Evolutionary conservation across 2,113 vertebrate genomes (phyloP).

Genomic region (Catagonus wagneri): DNA sequence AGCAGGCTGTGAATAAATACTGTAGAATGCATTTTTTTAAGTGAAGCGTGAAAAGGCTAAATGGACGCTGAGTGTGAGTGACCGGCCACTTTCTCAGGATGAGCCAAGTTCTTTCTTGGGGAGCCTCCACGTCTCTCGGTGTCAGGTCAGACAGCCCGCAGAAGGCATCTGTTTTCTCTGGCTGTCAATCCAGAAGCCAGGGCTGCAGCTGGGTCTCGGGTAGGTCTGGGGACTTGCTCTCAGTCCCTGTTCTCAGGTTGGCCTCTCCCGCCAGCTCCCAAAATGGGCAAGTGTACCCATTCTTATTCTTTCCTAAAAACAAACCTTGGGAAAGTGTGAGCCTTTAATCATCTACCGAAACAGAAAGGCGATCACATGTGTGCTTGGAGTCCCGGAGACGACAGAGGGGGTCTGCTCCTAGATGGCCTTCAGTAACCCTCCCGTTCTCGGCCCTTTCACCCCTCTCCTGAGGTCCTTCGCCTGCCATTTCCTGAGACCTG

Average conservation of each 20-base stretch:
- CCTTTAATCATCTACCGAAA: not conserved
- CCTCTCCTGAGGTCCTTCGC: not conserved
- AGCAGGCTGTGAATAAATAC: no score
- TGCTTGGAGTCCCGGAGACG: not conserved
- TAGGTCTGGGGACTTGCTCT: constrained; percentile 6
- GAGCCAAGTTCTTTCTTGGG: not conserved
- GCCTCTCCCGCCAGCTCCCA: not conserved
- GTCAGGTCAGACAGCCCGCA: not conserved
- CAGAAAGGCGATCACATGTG: not conserved
- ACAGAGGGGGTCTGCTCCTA: not conserved
- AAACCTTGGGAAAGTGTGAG: not conserved
- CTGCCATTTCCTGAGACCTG: not conserved
- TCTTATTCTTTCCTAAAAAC: not conserved
- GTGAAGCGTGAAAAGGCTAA: not conserved
- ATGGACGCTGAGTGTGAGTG: not conserved
- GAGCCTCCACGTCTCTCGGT: not conserved
- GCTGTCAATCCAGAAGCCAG: not conserved
- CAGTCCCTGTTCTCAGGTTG: not conserved
- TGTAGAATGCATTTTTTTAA: not conserved
- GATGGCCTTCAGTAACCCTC: not conserved
- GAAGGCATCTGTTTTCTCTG: not conserved
- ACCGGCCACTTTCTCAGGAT: not conserved
- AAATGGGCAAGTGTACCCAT: not conserved
- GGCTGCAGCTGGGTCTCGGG: not conserved
- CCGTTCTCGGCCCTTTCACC: not conserved